A percentile compares a stretch with the other conserved stretches of the same genome.
Conservation (phyloP, 1,140 invertebrate genomes). For the Saccostrea glomerata region DNA sequence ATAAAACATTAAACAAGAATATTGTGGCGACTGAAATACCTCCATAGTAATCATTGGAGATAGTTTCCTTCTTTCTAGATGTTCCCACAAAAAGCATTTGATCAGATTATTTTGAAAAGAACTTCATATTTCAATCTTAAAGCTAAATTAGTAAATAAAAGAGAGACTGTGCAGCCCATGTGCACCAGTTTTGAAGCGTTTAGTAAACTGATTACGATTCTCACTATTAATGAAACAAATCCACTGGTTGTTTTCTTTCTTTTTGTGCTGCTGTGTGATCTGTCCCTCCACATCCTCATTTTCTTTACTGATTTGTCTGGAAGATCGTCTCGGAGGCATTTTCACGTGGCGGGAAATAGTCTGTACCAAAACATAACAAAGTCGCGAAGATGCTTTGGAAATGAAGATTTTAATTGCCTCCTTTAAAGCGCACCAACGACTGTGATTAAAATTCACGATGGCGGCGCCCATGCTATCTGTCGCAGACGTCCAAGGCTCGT, state of each 20-base stretch:
- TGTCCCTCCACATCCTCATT: background rate
- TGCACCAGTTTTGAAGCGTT: too few relatives aligned
- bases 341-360: constrained; percentile 42
- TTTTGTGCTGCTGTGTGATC: background rate
- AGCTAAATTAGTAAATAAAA: too few relatives aligned
- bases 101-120: too few relatives aligned
- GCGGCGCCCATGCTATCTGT: constrained; percentile 50
- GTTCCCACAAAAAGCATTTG: too few relatives aligned
- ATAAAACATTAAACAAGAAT: too few relatives aligned
- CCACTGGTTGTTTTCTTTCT: constrained; percentile 20
- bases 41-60: too few relatives aligned
- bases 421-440: background rate
- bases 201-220: background rate
- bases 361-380: background rate
- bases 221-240: constrained; percentile 45
- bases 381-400: background rate
- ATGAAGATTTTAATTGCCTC: background rate
- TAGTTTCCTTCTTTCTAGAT: too few relatives aligned
- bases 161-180: too few relatives aligned
- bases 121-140: too few relatives aligned
- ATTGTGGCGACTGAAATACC: too few relatives aligned
- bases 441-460: constrained; percentile 42
- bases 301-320: constrained; percentile 36
- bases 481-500: constrained; percentile 28
- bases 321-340: constrained; percentile 47